Base-by-base conservation (phyloP, 2,113 vertebrate genomes). In the Prionailurus viverrinus region DNA sequence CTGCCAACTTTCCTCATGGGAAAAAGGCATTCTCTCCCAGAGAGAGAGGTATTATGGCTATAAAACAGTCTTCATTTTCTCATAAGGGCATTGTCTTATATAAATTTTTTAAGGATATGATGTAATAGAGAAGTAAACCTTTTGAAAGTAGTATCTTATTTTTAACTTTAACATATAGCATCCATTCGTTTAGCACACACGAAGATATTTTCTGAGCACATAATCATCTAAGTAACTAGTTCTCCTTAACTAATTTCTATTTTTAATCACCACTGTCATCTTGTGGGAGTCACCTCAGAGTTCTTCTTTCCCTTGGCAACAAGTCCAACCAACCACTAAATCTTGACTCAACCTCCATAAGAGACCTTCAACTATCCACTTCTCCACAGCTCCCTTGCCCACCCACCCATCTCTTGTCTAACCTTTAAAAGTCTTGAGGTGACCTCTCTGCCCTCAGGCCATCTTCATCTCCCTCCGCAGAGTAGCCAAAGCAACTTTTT, bases 1-100 rank as follows among this genome's bases (percentile, higher is more conserved):
- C n/a, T 97, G 88, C 80, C 81, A 96, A 97, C 33, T 74, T 78
- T 69, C 18, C 61, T 96, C 89, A 45, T 16, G 45, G 69, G 58
- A 81, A 91, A 86, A 88, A 91, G 31, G 21, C 53, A 78, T 90
- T 89, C 94, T 95, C 36, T 92, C 96, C 33, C 53, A 76, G 33
- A 81, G 1, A 83, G 33, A 92, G 0, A 92, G 74, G 45, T 19
- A 90, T 13, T 94, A 31, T 33, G 36, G 36, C 65, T 95, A 76
- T 81, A 79, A 93, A 93, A 89, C 65, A 83, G 23, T 11, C 25
- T 23, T 16, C 6, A 31, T 66, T 90, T 92, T 92, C 85, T 68
- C 31, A 53, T 48, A 79, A 95, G 19, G 18, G 27, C 27, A 78
- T 4, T 83, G 48, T 45, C 80, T 73, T 83, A 55, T 3, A 74